Base-by-base conservation (phyloP, 2,113 vertebrate species). In the Platysteira castanea region DNA sequence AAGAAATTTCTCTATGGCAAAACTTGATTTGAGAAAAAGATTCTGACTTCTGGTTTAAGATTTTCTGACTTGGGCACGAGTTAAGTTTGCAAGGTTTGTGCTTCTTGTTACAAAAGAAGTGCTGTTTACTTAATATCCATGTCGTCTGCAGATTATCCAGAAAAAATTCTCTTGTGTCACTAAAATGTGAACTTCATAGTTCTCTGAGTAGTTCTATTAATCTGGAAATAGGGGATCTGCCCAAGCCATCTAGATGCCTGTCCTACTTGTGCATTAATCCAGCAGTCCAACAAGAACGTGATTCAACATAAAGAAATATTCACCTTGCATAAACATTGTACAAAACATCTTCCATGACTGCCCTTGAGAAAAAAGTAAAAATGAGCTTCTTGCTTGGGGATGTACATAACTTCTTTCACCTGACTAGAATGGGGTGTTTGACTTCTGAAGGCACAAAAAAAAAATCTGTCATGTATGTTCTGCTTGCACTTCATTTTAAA, bases 271-370 rank as follows among this genome's bases (percentile, higher is more conserved):
- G 15, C 7, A 10, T 63, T 81, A 84, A 39, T 70, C 37, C 46
- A 68, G 20, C 28, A 23, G 42, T 63, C n/a, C 52, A 54, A 8
- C 0, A 23, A 41, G 56, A 79, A 44, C 0, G 0, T 23, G 28
- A 60, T 68, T 31, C 13, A 41, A 39, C 22, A 26, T 35, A 53
- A 52, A 60, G 26, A 68, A 57, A 27, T 24, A 24, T 23, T 92
- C 18, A 27, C 50, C 50, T 87, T 73, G n/a, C 27, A 42, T 56
- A 76, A 78, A 64, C 13, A 5, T 9, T 2, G 1, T 41, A 35
- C 13, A 71, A 64, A 67, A 5, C 7, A 6, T 67, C 24, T 84
- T 71, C n/a, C 9, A 5, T 75, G 33, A 42, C 31, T 59, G 19
- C 22, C 16, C 31, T 50, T 70, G 11, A 8, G 35, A 3, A 26